Evolutionary conservation across 2,888 invertebrate genomes (phyloP), one percentile per base, ranked within the genome.

Genomic region (Drosophila quinaria): DNA sequence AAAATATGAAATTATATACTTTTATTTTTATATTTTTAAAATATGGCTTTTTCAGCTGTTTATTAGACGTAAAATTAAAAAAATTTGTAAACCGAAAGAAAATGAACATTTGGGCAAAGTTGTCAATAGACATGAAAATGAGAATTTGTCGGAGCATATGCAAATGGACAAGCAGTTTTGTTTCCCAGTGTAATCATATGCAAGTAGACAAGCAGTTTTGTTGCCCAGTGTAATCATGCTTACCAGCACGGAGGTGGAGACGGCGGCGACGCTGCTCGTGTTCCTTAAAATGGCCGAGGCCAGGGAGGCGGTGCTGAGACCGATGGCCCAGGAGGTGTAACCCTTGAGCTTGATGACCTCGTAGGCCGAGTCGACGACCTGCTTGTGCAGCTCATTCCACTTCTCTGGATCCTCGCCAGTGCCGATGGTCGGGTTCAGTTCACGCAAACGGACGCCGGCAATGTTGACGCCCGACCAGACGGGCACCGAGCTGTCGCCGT

Each of bases 401-500:
- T 96, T 94, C 91, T 98, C 97, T 0, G 94, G 93, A 92, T 98
- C 98, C 0, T 94, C 93, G 0, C 94, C 94, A 0, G 95, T 94
- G 41, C 97, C 97, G 62, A 97, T 94, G 46, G 94, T 93, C 19
- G 96, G 95, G 91, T 97, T 96, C 35, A 98, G 90, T 80, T 97
- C 97, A 77, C 95, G 94, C 63, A 98, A 94, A 4, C 96, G 94
- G 0, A 98, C 97, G 8, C 98, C 98, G 8, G 97, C 98, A 47
- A 98, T 95, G 92, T 98, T 98, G 22, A 98, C 97, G 11, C 97
- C 97, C 1, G 98, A 98, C 98, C 98, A 98, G 0, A 98, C 97
- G 9, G 98, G 96, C 71, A 98, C 97, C 79, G 97, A 97, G 62
- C 96, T 96, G 89, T 98, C 98, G 0, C 98, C 98, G 88, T 98